These are phyloP conservation scores for Euplagia quadripunctaria DNA, from an alignment of 2,888 invertebrate species.

Conservation along the genomic window DNA sequence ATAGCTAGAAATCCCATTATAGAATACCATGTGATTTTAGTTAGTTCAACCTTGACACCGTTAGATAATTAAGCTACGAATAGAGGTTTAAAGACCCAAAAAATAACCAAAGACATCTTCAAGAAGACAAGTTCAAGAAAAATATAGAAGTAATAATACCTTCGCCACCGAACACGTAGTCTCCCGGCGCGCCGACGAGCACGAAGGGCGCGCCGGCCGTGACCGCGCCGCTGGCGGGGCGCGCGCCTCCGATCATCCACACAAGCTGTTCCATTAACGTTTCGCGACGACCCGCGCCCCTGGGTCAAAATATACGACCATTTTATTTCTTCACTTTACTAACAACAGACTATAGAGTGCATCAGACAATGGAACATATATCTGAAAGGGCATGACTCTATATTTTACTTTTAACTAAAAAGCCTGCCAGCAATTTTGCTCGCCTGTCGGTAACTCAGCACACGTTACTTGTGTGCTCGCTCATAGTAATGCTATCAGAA, in stretches of 20 bases:
- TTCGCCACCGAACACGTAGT: slow-evolving; percentile 83
- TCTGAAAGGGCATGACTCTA: too few species aligned
- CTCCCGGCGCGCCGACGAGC: slow-evolving; percentile 81
- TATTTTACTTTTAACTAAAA: too few species aligned
- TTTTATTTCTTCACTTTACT: background rate
- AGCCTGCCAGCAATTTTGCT: too few species aligned
- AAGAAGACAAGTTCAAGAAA: background rate
- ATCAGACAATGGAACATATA: too few species aligned
- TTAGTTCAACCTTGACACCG: background rate
- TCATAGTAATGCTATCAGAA: too few species aligned
- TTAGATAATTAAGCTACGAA: background rate
- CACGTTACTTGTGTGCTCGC: too few species aligned
- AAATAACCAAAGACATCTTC: background rate
- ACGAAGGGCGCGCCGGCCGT: slow-evolving; percentile 80
- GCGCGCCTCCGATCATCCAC: slow-evolving; percentile 79
- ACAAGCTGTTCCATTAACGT: slow-evolving; percentile 80
- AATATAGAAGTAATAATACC: slow-evolving; percentile 54
- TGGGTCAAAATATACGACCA: slow-evolving; percentile 18
- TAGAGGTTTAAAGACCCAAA: too few species aligned
- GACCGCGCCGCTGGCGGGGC: slow-evolving; percentile 68
- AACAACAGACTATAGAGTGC: too few species aligned
- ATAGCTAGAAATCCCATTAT: background rate
- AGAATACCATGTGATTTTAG: background rate
- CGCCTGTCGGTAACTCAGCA: too few species aligned
- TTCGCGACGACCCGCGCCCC: slow-evolving; percentile 63